Base-by-base conservation (phyloP, 64 coral and sea anemone species). In the Montipora sp. region DNA sequence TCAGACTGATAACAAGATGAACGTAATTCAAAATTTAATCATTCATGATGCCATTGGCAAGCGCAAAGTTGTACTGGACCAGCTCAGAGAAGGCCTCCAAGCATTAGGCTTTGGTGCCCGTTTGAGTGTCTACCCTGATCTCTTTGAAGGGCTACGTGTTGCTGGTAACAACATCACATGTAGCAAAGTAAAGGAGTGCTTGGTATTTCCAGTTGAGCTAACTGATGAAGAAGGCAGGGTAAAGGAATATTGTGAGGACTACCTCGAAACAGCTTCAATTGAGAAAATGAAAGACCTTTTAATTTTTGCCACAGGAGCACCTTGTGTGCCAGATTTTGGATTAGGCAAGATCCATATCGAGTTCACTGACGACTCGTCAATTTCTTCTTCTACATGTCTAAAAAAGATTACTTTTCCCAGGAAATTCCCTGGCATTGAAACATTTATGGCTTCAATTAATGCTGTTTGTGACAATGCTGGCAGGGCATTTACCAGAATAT, bases 251-350 rank as follows among this genome's bases (percentile, higher is more conserved):
- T 13, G 65, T 4, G 18, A 78, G 3, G 75, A 46, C 0, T 79
- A 63, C 22, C 24, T 90, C 19, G 10, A 16, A 9, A 20, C 55
- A 12, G 60, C 82, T 10, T 15, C 83, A 48, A 7, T 5, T 0
- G 59, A 91, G 47, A 66, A 44, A 11, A 43, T 91, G 8, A 75
- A 74, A 19, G 44, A 79, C 1, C 75, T 95, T 22, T 51, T 95
- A 49, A 70, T 83, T 46, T 91, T 95, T 91, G 71, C 83, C 1
- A 91, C 89, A 65, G 94, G 94, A 21, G 75, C 89, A 76, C 94
- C 89, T 55, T 80, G 89, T 47, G 23, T 95, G 27, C 94, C 89
- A 59, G 47, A 88, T 8, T 87, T 91, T 87, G 89, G 94, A 44
- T 75, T 92, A 23, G 89, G 94, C 14, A 80, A 8, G 20, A 91